Conservation (phyloP, 2,797 vertebrate genomes). For the Heliangelus exortis region DNA sequence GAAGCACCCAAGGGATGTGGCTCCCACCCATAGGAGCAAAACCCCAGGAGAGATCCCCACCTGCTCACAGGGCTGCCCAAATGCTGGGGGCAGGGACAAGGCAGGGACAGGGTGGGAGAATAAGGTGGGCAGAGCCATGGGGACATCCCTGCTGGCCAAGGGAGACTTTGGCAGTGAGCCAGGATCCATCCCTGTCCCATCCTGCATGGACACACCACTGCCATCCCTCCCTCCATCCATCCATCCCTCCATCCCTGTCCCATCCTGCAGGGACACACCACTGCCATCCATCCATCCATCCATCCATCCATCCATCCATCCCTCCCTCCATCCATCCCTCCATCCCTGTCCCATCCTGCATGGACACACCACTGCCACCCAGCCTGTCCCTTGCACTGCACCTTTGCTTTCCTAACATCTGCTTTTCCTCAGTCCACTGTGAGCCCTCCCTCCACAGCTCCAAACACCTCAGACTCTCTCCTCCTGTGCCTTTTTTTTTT, state of each 20-base stretch:
- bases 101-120: not conserved
- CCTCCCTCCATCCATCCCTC: no score
- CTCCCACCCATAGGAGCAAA: not conserved
- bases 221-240: no score
- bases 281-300: no score
- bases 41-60: rapidly evolving
- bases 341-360: rapidly evolving
- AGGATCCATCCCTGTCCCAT: no score
- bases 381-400: no score
- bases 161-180: not conserved
- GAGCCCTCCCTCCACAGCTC: no score
- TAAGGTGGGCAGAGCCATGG: rapidly evolving
- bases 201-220: rapidly evolving
- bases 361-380: rapidly evolving
- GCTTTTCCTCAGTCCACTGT: no score
- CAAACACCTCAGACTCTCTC: not conserved
- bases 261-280: rapidly evolving
- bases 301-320: no score
- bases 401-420: no score
- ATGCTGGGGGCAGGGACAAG: rapidly evolving
- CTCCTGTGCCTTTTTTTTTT: no score
- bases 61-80: rapidly evolving
- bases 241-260: not conserved
- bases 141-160: not conserved
- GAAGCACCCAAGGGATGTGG: not conserved